These are phyloP conservation scores for Centropristis striata DNA, from an alignment of 2,113 vertebrate species.

Conservation along the genomic window DNA sequence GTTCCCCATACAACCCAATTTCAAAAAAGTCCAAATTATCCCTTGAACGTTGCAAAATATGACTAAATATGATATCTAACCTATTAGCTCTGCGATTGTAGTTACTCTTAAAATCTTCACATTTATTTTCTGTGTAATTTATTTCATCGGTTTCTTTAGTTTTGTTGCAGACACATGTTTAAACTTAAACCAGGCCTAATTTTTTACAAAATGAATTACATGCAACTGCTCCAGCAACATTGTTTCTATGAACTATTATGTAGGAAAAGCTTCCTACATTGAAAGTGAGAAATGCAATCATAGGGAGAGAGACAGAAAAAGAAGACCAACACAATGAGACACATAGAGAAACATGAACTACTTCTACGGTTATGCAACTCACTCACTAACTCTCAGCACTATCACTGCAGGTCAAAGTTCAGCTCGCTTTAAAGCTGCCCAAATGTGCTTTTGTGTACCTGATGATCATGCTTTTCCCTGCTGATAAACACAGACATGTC, in stretches of 20 bases:
- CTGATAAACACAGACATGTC: conserved; percentile 38
- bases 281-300: background rate
- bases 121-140: background rate
- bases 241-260: background rate
- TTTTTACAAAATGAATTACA: background rate
- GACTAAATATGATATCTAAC: background rate
- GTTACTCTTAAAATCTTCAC: background rate
- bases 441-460: conserved; percentile 37
- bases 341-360: conserved; percentile 28
- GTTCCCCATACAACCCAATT: no score
- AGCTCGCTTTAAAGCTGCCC: conserved; percentile 20
- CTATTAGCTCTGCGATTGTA: background rate
- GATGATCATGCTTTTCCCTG: conserved; percentile 31
- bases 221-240: background rate
- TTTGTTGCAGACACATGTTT: background rate
- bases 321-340: background rate
- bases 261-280: background rate
- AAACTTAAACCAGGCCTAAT: background rate
- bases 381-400: conserved; percentile 26
- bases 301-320: background rate
- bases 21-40: background rate
- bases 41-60: background rate
- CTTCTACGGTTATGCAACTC: conserved; percentile 57
- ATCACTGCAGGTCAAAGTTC: conserved; percentile 62
- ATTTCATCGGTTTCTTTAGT: background rate